These are phyloP conservation scores for Meandrina meandrites DNA, from an alignment of 92 coral and sea anemone species.

Conservation along the genomic window DNA sequence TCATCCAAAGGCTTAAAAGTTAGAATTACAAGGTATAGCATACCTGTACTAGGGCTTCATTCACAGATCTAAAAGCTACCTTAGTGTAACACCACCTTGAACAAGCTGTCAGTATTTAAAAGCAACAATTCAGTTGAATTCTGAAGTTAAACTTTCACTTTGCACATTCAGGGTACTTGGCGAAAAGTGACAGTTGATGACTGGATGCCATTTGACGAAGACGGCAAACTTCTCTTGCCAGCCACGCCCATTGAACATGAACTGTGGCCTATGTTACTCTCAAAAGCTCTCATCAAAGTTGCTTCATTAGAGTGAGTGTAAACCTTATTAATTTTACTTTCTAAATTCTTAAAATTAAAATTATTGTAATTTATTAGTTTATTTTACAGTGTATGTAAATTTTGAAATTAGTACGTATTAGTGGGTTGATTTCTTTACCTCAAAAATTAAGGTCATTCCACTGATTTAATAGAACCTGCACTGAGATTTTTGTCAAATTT, in stretches of 20 bases:
- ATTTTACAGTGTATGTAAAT: no score
- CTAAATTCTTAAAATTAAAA: not conserved
- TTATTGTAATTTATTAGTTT: no score
- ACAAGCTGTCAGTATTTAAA: no score
- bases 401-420: no score
- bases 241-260: conserved; percentile 83
- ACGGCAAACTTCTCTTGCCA: conserved; percentile 83
- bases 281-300: conserved; percentile 95
- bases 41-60: not conserved
- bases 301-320: conserved; percentile 94
- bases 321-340: not conserved
- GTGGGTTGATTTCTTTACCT: not conserved
- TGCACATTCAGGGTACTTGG: conserved; percentile 79
- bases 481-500: no score
- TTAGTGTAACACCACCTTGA: not conserved
- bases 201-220: conserved; percentile 99
- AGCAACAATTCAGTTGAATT: no score
- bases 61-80: not conserved
- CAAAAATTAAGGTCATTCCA: no score
- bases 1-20: no score
- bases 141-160: not conserved
- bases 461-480: no score
- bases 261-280: conserved; percentile 94
- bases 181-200: conserved; percentile 94
- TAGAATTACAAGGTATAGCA: no score